Evolutionary conservation across 2,797 vertebrate species (phyloP).

Genomic region (Syndactyla subalaris): DNA sequence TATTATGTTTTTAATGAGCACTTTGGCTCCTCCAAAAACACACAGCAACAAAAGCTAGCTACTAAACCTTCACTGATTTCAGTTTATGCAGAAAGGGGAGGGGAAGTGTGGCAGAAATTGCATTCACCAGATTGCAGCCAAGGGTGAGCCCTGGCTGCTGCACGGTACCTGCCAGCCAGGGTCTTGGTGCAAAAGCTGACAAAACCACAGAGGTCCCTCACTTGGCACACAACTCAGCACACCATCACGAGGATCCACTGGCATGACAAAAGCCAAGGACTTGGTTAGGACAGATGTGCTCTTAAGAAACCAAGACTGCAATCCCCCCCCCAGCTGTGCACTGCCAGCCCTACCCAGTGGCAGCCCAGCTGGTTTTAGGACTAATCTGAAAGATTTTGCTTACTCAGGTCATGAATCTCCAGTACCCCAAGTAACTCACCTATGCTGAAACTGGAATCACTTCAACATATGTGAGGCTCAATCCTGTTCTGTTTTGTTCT

Average conservation of each 20-base stretch:
- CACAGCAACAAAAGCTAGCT: background rate
- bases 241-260: background rate
- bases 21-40: background rate
- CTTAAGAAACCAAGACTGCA: background rate
- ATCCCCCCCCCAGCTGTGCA: no score
- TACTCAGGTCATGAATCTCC: background rate
- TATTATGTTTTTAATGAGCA: background rate
- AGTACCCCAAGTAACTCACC: background rate
- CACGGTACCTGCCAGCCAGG: accelerated
- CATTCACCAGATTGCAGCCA: background rate
- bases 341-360: background rate
- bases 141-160: background rate
- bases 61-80: background rate
- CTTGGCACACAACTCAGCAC: background rate
- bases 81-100: background rate
- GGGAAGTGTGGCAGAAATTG: background rate
- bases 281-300: background rate
- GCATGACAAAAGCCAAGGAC: background rate
- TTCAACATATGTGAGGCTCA: background rate
- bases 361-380: background rate
- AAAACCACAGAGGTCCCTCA: background rate
- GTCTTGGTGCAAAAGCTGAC: background rate
- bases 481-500: background rate
- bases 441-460: background rate
- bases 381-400: background rate